Conservation (phyloP, 2,888 invertebrate species). For the Ecliptopera silaceata region DNA sequence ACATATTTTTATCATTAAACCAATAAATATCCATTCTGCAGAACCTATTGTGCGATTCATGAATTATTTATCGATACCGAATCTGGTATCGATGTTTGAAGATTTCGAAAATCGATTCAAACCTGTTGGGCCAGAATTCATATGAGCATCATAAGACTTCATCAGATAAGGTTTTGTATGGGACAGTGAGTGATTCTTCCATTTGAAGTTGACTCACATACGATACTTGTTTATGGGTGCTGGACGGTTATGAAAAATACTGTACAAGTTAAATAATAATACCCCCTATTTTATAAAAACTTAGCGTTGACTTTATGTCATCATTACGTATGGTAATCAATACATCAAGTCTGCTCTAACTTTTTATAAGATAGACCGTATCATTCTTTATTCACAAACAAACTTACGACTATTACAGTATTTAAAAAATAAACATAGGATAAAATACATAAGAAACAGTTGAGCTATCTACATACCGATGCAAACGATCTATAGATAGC, state of each 20-base stretch:
- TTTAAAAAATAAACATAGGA: no score
- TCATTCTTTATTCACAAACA: no score
- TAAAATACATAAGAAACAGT: no score
- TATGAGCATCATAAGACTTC: conserved; percentile 26
- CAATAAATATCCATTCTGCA: conserved; percentile 64
- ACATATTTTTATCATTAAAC: conserved; percentile 49
- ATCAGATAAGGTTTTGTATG: conserved; percentile 40
- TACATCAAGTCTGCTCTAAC: no score
- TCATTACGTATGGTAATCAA: no score
- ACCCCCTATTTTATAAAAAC: no score
- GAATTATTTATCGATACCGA: conserved; percentile 70
- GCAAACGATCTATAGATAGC: no score
- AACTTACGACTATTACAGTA: no score
- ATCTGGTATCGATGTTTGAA: conserved; percentile 70
- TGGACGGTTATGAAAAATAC: conserved; percentile 3
- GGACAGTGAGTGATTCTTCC: conserved; percentile 41
- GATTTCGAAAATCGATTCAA: conserved; percentile 72
- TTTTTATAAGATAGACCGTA: no score
- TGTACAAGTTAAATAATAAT: background rate
- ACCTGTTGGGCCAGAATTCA: conserved; percentile 55
- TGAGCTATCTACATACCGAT: no score
- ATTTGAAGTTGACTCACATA: conserved; percentile 33
- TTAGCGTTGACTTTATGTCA: no score
- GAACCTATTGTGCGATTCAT: conserved; percentile 70
- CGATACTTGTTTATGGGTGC: conserved; percentile 3